Base-by-base conservation (phyloP, 2,797 vertebrate species). In the Cuniculus paca region DNA sequence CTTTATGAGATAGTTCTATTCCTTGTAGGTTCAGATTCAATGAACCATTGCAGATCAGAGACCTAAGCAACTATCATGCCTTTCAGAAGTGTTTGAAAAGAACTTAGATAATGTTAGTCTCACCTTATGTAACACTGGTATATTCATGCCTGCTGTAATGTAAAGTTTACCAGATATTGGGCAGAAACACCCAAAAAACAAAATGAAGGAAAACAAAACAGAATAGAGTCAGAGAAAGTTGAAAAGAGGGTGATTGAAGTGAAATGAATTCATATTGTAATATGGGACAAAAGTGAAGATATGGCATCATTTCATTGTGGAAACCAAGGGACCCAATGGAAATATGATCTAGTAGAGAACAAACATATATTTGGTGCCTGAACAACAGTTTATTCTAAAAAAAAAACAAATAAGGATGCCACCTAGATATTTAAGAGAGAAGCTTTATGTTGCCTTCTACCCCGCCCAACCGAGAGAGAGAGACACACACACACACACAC, bases 41-140 rank as follows among this genome's bases (percentile, higher is more conserved):
- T 50, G n/a, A 28, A 77, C 28, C n/a, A 80, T 75, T 36, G 28
- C 20, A 61, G 77, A 61, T 19, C 65, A 42, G 50, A 78, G 45
- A 54, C 54, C 28, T 24, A 82, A 92, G 63, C 83, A 92, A 39
- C 39, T 87, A 82, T 22, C 28, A 24, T 83, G 39, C 19, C 16
- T 86, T 81, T 87, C 86, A 68, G 22, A 82, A 78, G 39, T 56
- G 39, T 90, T 85, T 85, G 85, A 95, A 83, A 39, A 80, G 65
- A 65, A 54, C 52, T 63, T 89, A 61, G 34, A 54, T 83, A 88
- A 70, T 86, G 65, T 52, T 14, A 34, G 56, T 95, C 28, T 81
- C 52, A 12, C 39, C 19, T 92, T 78, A 39, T 89, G 72, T 6
- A 70, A 74, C 94, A 87, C 75, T 81, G 24, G 22, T 89, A 24